Percentiles rank a stretch among this genome's conserved stretches.
These are phyloP conservation scores for Erynnis tages DNA, from an alignment of 2,888 invertebrate species.

Conservation along the genomic window DNA sequence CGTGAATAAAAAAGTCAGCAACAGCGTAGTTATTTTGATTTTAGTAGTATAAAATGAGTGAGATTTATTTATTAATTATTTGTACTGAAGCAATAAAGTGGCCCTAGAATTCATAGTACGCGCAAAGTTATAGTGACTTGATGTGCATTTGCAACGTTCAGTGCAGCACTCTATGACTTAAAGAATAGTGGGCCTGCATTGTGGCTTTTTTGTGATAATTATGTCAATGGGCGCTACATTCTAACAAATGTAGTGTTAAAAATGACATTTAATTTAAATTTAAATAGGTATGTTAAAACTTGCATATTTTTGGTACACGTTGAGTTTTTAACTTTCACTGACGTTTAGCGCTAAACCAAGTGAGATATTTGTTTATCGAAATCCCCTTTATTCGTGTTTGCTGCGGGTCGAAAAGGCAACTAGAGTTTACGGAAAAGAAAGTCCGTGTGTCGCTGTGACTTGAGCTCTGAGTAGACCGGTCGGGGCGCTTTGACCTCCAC, in stretches of 20 bases:
- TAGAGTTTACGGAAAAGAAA: constrained; percentile 72
- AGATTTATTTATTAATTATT: too few species aligned
- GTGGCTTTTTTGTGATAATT: too few species aligned
- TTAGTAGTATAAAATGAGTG: too few species aligned
- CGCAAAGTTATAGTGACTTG: too few species aligned
- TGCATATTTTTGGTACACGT: background rate
- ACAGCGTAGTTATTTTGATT: background rate
- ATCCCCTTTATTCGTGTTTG: constrained; percentile 22
- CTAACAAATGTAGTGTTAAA: too few species aligned
- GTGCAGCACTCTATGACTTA: too few species aligned
- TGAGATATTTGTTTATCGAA: constrained; percentile 34
- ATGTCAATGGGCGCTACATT: too few species aligned
- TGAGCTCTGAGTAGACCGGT: constrained; percentile 46
- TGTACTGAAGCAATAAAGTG: too few species aligned
- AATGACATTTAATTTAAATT: too few species aligned
- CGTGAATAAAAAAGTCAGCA: background rate
- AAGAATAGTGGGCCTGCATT: too few species aligned
- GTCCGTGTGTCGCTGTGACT: constrained; percentile 47
- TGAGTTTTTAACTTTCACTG: constrained; percentile 11
- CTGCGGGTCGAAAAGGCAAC: constrained; percentile 28
- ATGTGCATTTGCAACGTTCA: too few species aligned
- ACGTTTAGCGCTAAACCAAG: background rate
- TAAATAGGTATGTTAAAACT: background rate
- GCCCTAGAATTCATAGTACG: too few species aligned
- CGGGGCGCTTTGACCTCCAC: constrained; percentile 63